Evolutionary conservation across 2,888 invertebrate species (phyloP), one percentile per base, ranked within the genome.

Genomic region (Drosophila rubida): DNA sequence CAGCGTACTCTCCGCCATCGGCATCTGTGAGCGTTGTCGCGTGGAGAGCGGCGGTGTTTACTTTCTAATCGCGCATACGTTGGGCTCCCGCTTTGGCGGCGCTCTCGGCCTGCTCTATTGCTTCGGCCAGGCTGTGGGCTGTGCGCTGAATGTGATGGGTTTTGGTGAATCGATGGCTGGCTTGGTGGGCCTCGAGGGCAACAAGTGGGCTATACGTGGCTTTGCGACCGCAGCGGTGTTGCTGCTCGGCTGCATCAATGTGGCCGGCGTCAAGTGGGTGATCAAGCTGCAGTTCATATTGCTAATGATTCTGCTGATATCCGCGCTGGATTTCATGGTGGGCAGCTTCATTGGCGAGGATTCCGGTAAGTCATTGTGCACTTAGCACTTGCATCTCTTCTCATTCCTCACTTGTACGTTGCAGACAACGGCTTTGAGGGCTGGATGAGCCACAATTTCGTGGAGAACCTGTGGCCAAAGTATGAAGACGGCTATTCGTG

Each of bases 21-120:
- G 98, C 45, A 98, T 99, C 82, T 98, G 98, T 93, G 98, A 98
- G 92, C 93, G 98, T 90, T 98, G 98, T 93, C 94, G 97, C 69
- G 96, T 98, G 89, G 97, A 98, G 93, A 97, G 97, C 92, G 99
- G 99, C n/a, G 99, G 99, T 49, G 98, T 99, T 23, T 99, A 99
- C 92, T 98, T 98, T 92, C 94, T 99, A 64, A 93, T 99, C 35
- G 96, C 98, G 0, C 98, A 99, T 89, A 98, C 98, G 3, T 93
- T 99, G 23, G 99, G 99, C 37, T 97, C 98, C 5, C 94, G 97
- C 89, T 95, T 98, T 90, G 99, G 98, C 9, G 98, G 98, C 41
- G 95, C 98, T 23, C 93, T 99, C 44, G 98, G 98, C 41, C 93
- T 99, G 81, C 93, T 99, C 16, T 99, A 99, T 92, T 98, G 98